These are phyloP conservation scores for Lymantria dispar DNA, from an alignment of 2,888 invertebrate genomes.

Conservation along the genomic window DNA sequence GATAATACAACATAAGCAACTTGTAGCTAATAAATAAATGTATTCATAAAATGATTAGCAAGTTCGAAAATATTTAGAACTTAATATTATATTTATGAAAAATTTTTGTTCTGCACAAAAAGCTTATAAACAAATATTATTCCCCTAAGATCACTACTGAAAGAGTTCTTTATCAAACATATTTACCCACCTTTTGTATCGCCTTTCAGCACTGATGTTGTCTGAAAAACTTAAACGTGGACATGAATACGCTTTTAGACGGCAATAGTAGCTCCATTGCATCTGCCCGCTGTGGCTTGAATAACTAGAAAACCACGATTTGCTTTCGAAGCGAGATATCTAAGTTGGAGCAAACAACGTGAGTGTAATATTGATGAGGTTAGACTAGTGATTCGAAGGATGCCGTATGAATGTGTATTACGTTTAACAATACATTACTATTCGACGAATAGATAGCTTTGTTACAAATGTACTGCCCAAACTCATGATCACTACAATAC, in stretches of 20 bases:
- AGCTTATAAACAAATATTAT: neutral
- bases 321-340: conserved; percentile 38
- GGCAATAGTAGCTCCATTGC: conserved; percentile 39
- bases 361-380: conserved; percentile 3
- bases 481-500: too few species aligned
- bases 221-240: conserved; percentile 53
- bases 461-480: neutral
- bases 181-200: conserved; percentile 19
- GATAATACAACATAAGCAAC: too few species aligned
- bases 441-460: neutral
- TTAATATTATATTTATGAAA: neutral
- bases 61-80: neutral
- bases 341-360: conserved; percentile 8
- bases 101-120: neutral
- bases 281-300: conserved; percentile 28
- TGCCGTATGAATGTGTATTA: too few species aligned
- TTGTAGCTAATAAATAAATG: too few species aligned
- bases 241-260: conserved; percentile 69
- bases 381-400: neutral
- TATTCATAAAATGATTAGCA: too few species aligned
- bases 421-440: neutral
- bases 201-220: conserved; percentile 22
- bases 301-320: conserved; percentile 27
- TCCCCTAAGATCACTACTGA: neutral
- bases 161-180: neutral